Evolutionary conservation across 1,140 invertebrate genomes (phyloP).

Genomic region (Lamellibrachia luymesi): DNA sequence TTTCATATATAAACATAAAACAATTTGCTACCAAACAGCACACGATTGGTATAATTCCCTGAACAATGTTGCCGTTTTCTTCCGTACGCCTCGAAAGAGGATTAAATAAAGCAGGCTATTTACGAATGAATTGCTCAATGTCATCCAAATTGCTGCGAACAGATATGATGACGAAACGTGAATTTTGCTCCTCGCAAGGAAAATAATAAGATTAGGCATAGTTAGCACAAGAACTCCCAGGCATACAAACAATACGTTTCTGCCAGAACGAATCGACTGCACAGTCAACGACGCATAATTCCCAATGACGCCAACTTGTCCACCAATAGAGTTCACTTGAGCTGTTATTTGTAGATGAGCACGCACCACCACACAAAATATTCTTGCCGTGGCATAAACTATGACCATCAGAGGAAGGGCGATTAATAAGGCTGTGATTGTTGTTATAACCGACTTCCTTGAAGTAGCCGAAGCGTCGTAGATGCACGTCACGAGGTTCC

Average conservation of each 20-base stretch:
- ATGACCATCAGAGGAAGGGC: background rate
- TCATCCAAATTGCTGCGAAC: background rate
- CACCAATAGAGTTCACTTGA: background rate
- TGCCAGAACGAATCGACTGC: background rate
- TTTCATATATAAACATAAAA: too few relatives aligned
- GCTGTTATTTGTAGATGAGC: background rate
- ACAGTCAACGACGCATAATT: background rate
- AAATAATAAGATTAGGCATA: background rate
- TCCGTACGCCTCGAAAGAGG: background rate
- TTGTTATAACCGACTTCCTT: background rate
- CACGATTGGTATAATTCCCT: background rate
- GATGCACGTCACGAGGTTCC: background rate
- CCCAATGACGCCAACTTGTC: background rate
- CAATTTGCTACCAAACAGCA: too few relatives aligned
- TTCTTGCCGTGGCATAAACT: background rate
- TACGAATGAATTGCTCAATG: background rate
- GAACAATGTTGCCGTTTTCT: background rate
- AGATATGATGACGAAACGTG: background rate
- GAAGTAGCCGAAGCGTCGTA: background rate
- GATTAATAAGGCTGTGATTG: background rate
- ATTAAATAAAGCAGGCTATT: background rate
- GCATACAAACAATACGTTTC: background rate
- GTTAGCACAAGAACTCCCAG: background rate
- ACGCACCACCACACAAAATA: background rate
- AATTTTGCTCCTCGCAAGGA: background rate